These are phyloP conservation scores for Melitaea athalia DNA, from an alignment of 2,888 invertebrate genomes.

Conservation along the genomic window DNA sequence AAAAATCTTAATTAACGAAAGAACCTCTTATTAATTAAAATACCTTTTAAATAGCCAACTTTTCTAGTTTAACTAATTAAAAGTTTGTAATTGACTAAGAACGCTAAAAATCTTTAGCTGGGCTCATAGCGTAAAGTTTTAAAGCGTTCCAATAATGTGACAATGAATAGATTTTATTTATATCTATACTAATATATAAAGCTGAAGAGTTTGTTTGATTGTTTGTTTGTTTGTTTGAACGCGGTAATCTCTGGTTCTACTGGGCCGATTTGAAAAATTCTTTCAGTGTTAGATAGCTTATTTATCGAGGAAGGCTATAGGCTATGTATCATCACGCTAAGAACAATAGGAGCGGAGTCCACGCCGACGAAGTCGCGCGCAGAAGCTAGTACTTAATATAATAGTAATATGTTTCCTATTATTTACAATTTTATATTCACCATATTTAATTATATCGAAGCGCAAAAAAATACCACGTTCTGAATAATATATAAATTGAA, in stretches of 20 bases:
- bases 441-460: slow-evolving; percentile 17
- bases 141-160: slow-evolving; percentile 62
- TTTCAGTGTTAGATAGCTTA: too few species aligned
- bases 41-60: not conserved
- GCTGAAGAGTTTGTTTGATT: too few species aligned
- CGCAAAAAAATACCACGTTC: slow-evolving; percentile 21
- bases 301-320: too few species aligned
- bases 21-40: slow-evolving; percentile 1
- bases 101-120: slow-evolving; percentile 79
- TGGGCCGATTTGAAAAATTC: too few species aligned
- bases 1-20: slow-evolving; percentile 9
- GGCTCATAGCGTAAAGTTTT: slow-evolving; percentile 77
- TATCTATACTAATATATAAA: not conserved
- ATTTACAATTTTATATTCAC: not conserved
- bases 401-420: slow-evolving; percentile 4
- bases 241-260: too few species aligned
- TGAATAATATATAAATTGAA: slow-evolving; percentile 4
- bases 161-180: slow-evolving; percentile 40
- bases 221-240: too few species aligned
- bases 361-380: too few species aligned
- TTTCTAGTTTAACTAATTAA: slow-evolving; percentile 11
- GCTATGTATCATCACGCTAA: too few species aligned
- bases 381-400: too few species aligned
- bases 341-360: too few species aligned
- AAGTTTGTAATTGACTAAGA: slow-evolving; percentile 63